Percentiles rank a stretch among this genome's conserved stretches.
Evolutionary conservation across 2,113 vertebrate species (phyloP).

Genomic region (Gnathonemus longibarbis): DNA sequence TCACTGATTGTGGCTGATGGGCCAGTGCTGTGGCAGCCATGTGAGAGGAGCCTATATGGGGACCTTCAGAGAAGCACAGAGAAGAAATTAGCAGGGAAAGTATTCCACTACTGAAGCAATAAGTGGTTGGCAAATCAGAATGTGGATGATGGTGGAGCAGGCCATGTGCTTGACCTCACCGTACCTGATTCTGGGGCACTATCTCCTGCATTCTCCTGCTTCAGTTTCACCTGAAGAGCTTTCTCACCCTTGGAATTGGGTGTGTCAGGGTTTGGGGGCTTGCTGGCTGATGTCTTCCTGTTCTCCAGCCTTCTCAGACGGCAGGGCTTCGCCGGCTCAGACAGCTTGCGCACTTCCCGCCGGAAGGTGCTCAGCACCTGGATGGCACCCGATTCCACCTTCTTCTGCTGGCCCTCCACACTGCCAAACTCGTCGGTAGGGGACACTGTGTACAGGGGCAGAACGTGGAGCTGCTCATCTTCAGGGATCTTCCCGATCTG

Average conservation of each 20-base stretch:
- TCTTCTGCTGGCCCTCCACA: constrained; percentile 80
- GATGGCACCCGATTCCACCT: constrained; percentile 81
- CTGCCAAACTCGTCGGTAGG: constrained; percentile 89
- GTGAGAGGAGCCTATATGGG: constrained; percentile 24
- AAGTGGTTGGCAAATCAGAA: background rate
- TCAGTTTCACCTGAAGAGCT: constrained; percentile 67
- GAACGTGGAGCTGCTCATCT: constrained; percentile 92
- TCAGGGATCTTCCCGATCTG: constrained; percentile 78
- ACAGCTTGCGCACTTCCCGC: constrained; percentile 84
- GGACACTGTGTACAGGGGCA: constrained; percentile 88
- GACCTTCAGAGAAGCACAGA: constrained; percentile 9
- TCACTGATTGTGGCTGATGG: constrained; percentile 50
- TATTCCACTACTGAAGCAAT: background rate
- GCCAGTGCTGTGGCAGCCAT: constrained; percentile 43
- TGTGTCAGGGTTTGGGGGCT: constrained; percentile 70
- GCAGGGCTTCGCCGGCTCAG: constrained; percentile 86
- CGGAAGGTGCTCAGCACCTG: constrained; percentile 86
- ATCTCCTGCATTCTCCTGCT: constrained; percentile 61
- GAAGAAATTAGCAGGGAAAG: constrained; percentile 19
- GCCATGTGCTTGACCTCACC: constrained; percentile 4
- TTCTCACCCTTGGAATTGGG: constrained; percentile 72
- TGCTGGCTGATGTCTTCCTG: constrained; percentile 80
- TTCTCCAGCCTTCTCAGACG: constrained; percentile 87
- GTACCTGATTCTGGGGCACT: constrained; percentile 51
- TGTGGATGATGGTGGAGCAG: background rate